These are phyloP conservation scores for Stictocephala bisonia DNA, from an alignment of 2,888 invertebrate genomes.

Conservation along the genomic window DNA sequence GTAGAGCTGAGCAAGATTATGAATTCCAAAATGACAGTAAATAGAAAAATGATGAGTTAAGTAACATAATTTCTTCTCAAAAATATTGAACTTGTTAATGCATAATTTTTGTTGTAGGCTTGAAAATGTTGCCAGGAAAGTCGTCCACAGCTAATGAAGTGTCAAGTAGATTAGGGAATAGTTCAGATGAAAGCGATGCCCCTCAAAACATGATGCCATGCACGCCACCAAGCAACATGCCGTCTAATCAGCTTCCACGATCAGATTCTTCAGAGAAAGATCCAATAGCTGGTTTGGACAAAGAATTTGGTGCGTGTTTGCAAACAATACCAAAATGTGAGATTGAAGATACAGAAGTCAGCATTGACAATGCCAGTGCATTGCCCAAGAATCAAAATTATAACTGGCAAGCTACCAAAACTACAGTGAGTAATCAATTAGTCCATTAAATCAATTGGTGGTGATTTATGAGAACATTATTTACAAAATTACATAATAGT, in stretches of 20 bases:
- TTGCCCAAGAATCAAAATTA: conserved; percentile 61
- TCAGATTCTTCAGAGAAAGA: conserved; percentile 10
- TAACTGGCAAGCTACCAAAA: conserved; percentile 81
- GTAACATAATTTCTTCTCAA: no score
- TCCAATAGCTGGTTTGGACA: neutral
- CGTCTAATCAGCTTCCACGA: neutral
- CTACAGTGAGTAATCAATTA: conserved; percentile 66
- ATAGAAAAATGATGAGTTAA: no score
- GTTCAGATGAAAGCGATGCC: neutral
- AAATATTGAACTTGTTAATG: no score
- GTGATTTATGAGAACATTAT: no score
- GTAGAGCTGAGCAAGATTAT: no score
- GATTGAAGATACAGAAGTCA: no score
- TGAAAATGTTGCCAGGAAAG: conserved; percentile 1
- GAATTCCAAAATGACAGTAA: no score
- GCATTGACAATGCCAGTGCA: neutral
- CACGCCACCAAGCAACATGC: neutral
- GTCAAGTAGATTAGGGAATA: neutral
- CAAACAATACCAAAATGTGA: no score
- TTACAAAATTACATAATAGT: no score
- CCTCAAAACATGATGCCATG: conserved; percentile 32
- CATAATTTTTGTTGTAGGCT: no score
- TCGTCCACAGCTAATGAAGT: conserved; percentile 11
- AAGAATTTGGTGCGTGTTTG: no score
- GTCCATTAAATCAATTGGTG: conserved; percentile 44